Conservation (phyloP, 1,140 invertebrate species). For the Adoxophyes honmai region DNA sequence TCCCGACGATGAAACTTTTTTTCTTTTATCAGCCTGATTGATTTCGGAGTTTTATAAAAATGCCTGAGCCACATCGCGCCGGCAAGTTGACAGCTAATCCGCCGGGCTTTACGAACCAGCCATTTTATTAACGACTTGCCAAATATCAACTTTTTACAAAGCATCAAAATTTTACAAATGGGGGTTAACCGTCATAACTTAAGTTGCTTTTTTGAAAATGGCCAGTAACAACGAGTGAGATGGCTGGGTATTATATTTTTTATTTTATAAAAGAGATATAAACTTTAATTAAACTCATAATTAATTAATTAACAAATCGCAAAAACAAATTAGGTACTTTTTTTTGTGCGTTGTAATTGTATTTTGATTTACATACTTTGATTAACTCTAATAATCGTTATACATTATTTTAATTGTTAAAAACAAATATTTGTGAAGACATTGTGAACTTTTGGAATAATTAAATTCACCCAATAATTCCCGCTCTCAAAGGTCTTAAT, state of each 20-base stretch:
- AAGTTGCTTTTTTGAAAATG: no score
- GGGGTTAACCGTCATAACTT: not conserved
- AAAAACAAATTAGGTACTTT: no score
- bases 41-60: constrained; percentile 14
- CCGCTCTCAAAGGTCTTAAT: not conserved
- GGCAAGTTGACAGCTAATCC: constrained; percentile 9
- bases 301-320: no score
- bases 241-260: no score
- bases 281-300: no score
- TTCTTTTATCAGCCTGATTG: constrained; percentile 10
- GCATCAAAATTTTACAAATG: not conserved
- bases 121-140: constrained; percentile 13
- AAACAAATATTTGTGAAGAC: no score
- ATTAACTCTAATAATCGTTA: no score
- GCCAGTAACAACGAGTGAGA: no score
- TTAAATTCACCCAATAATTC: constrained; percentile 4
- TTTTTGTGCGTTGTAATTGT: no score
- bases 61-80: constrained; percentile 10
- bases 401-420: no score
- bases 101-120: not conserved
- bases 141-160: constrained; percentile 3
- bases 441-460: not conserved
- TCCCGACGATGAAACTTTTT: not conserved
- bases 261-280: no score
- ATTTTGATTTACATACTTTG: no score